Evolutionary conservation across 2,797 vertebrate species (phyloP).

Genomic region (Gallirallus australis): DNA sequence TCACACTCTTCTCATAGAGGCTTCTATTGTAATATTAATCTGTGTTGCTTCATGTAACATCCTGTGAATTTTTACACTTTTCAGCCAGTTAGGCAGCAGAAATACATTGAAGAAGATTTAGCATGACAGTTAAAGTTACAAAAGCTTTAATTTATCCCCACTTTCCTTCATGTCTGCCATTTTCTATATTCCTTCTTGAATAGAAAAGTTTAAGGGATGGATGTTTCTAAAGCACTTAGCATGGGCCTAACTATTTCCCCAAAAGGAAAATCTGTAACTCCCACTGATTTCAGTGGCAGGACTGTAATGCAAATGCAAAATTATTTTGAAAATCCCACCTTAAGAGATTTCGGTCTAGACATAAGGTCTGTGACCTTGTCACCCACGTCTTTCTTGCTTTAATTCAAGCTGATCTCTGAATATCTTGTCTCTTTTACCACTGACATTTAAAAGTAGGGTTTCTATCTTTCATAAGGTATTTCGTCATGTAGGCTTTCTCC

Average conservation of each 20-base stretch:
- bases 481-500: neutral
- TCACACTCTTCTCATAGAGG: neutral
- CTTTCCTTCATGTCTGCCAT: neutral
- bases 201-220: neutral
- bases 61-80: slow-evolving; percentile 15
- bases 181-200: slow-evolving; percentile 11
- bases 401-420: slow-evolving; percentile 32
- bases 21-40: neutral
- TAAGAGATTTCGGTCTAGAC: slow-evolving; percentile 22
- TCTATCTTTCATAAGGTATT: neutral
- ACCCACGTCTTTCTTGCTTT: neutral
- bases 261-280: slow-evolving; percentile 27
- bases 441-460: neutral
- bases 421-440: neutral
- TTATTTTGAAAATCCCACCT: slow-evolving; percentile 11
- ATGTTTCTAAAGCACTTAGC: slow-evolving; percentile 21
- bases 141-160: neutral
- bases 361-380: slow-evolving; percentile 16
- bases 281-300: neutral
- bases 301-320: neutral
- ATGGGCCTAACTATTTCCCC: neutral
- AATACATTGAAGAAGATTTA: slow-evolving; percentile 8
- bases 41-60: neutral
- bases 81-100: neutral
- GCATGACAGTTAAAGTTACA: neutral